Evolutionary conservation across 2,888 invertebrate species (phyloP).

Genomic region (Tenthredo scrophulariae): DNA sequence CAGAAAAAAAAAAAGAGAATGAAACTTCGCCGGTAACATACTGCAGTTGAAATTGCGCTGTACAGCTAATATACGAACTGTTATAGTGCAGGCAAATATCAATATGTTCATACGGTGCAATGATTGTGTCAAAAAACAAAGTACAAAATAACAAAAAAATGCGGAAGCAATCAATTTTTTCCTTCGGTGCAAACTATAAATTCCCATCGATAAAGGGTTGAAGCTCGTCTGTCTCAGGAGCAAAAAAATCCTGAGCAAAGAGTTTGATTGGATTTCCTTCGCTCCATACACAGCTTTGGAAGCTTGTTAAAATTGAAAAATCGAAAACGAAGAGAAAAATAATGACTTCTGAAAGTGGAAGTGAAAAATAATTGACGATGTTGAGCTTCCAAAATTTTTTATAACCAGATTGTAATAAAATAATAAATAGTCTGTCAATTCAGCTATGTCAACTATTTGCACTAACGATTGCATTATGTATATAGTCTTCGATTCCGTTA

Average conservation of each 20-base stretch:
- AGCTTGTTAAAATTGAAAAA: conserved; percentile 11
- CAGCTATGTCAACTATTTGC: not conserved
- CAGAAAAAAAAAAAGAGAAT: not conserved
- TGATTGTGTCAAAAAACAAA: not conserved
- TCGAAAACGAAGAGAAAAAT: not conserved
- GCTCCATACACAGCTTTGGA: not conserved
- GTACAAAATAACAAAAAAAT: not conserved
- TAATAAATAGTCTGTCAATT: not conserved
- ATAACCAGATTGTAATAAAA: not conserved
- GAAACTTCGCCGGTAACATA: not conserved
- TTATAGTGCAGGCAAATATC: not conserved
- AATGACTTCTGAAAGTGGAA: not conserved
- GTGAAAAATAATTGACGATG: not conserved
- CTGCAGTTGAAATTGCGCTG: not conserved
- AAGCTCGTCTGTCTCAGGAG: not conserved
- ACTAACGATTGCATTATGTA: not conserved
- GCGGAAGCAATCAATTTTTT: not conserved
- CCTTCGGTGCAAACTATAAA: not conserved
- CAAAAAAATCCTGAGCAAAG: not conserved
- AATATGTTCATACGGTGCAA: not conserved
- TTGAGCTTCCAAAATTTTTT: not conserved
- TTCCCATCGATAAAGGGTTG: not conserved
- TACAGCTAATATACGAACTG: not conserved
- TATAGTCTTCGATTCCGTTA: not conserved
- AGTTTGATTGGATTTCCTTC: conserved; percentile 16